Base-by-base conservation (phyloP, 2,888 invertebrate genomes). In the Eledone cirrhosa region DNA sequence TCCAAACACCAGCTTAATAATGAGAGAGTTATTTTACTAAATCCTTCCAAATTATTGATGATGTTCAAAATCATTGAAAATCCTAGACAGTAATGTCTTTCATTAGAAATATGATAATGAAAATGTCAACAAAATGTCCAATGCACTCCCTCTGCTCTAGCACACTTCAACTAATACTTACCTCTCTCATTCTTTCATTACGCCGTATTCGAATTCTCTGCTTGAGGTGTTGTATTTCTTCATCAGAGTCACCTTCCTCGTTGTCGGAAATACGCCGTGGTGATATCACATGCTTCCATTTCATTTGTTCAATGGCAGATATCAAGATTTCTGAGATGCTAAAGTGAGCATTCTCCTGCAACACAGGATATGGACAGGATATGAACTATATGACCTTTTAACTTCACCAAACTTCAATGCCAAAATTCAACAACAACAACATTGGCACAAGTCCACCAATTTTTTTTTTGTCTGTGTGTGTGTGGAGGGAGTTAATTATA, bases 321-420 rank as follows among this genome's bases (percentile, higher is more conserved):
- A 96, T 96, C 87, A 96, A 93, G 0, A 95, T 95, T 90, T 96
- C 96, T 2, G 94, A 95, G 81, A 96, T 94, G 86, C 93, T 94
- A 89, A 96, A 96, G 91, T 96, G 96, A 0, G 95, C 95, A 91
- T 96, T 96, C 91, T 96, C 96, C 87, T 95, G 91, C 5, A 84
- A 41, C 5, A 41, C 41, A 41, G 11, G 41, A 41, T 0, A 2
- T 53, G 16, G 53, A 53, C 53, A 53, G 53, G 19, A 14, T 16
- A 22, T 22, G 53, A 14, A 53, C 14, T 53, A 22, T 22, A 5
- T 24, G n/a, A 63, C 27, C 63, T 24, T 27, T 24, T 7, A 63
- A 13, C 5, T 24, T 63, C 24, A n/a, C 63, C 22, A 63, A 13
- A 4, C 22, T 3, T 24, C 63, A 63, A 63, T 5, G 27, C 53